These are phyloP conservation scores for Liopterus haemorrhoidalis DNA, from an alignment of 2,888 invertebrate species.

Conservation along the genomic window DNA sequence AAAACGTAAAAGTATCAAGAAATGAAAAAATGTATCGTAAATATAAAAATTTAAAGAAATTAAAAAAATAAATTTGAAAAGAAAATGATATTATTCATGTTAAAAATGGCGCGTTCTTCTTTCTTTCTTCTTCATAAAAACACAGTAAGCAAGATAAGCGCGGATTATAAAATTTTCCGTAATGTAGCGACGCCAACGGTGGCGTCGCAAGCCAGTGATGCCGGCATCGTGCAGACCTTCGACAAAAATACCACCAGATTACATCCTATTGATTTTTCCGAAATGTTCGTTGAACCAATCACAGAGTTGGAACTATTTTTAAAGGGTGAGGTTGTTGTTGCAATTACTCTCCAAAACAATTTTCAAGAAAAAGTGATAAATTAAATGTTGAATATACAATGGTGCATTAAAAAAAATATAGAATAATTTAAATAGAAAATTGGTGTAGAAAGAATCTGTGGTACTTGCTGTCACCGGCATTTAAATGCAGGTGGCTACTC, in stretches of 20 bases:
- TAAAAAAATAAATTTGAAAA: neutral
- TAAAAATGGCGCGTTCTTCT: too few relatives aligned
- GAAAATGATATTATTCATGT: neutral
- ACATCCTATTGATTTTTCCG: constrained; percentile 62
- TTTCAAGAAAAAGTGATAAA: constrained; percentile 10
- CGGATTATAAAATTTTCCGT: constrained; percentile 11
- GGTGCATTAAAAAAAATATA: too few relatives aligned
- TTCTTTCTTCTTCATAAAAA: constrained; percentile 7
- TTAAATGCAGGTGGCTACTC: constrained; percentile 62
- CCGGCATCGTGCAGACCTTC: constrained; percentile 38
- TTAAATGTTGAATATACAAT: neutral
- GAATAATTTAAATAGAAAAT: too few relatives aligned
- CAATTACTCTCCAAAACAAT: constrained; percentile 23
- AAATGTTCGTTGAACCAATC: constrained; percentile 52
- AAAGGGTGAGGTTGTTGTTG: constrained; percentile 51
- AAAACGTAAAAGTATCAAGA: neutral
- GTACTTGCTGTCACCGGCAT: constrained; percentile 34
- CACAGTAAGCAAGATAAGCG: too few relatives aligned
- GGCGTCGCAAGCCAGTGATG: constrained; percentile 41
- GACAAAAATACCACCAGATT: constrained; percentile 50
- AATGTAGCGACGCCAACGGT: constrained; percentile 45
- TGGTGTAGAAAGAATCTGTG: constrained; percentile 11
- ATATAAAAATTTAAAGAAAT: neutral
- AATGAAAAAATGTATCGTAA: neutral
- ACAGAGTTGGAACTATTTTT: constrained; percentile 50